A percentile compares a stretch with the other conserved stretches of the same genome.
Evolutionary conservation across 2,797 vertebrate species (phyloP).

Genomic region (Aldrovandia affinis): DNA sequence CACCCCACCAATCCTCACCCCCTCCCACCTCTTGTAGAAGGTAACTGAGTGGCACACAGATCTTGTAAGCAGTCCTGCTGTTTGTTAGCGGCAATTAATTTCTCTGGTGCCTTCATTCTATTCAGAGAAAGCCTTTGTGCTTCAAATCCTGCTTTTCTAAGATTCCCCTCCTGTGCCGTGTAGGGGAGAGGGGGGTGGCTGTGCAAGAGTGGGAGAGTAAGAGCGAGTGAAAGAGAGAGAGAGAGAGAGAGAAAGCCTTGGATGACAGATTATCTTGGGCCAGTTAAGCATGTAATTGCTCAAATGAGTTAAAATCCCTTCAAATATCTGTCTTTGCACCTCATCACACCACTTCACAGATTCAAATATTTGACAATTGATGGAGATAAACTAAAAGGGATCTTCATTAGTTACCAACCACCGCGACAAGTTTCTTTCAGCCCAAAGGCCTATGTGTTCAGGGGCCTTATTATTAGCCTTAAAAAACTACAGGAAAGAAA

Average conservation of each 20-base stretch:
- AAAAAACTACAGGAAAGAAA: constrained; percentile 77
- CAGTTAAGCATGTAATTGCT: constrained; percentile 99
- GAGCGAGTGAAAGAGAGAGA: constrained; percentile 56
- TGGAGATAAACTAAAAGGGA: constrained; percentile 95
- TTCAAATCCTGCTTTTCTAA: constrained; percentile 98
- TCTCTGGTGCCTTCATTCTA: constrained; percentile 97
- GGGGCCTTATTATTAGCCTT: constrained; percentile 80
- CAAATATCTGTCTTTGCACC: constrained; percentile 99
- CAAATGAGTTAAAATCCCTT: constrained; percentile 99
- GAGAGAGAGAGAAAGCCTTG: constrained; percentile 83
- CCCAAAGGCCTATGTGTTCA: constrained; percentile 76
- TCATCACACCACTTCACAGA: constrained; percentile 99
- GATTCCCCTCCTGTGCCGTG: constrained; percentile 91
- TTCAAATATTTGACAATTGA: constrained; percentile 99
- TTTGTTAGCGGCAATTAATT: constrained; percentile 99
- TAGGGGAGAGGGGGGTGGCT: constrained; percentile 66
- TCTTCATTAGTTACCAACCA: constrained; percentile 91
- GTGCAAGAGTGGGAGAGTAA: constrained; percentile 17
- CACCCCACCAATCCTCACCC: constrained; percentile 65
- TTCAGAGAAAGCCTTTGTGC: constrained; percentile 96
- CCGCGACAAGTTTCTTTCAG: constrained; percentile 85
- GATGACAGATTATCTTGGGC: constrained; percentile 98
- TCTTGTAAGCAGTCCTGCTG: constrained; percentile 98
- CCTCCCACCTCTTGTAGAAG: constrained; percentile 83
- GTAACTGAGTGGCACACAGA: constrained; percentile 94